Evolutionary conservation across 92 coral and sea anemone genomes (phyloP).

Genomic region (Zoanthus gigantus): DNA sequence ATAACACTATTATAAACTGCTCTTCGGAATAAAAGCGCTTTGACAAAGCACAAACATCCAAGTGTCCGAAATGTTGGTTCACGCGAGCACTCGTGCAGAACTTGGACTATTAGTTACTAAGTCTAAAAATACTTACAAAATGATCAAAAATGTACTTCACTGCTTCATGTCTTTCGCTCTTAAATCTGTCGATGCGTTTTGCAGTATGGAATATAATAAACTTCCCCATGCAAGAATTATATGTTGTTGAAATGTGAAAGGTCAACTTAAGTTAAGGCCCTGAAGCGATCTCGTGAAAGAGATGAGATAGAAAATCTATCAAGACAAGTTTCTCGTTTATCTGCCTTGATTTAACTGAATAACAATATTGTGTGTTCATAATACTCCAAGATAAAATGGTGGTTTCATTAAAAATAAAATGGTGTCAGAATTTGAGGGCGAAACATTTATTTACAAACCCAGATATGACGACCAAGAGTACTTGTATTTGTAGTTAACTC

Average conservation of each 20-base stretch:
- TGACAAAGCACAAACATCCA: slow-evolving; percentile 4
- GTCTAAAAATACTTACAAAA: not conserved
- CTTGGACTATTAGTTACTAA: not conserved
- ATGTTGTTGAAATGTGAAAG: slow-evolving; percentile 29
- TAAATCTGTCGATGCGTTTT: slow-evolving; percentile 25
- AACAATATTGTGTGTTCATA: not conserved
- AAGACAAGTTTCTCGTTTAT: not conserved
- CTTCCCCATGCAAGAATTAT: not conserved
- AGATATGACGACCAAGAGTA: not conserved
- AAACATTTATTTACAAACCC: no score
- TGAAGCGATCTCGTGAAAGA: not conserved
- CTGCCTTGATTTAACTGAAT: not conserved
- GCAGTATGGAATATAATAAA: not conserved
- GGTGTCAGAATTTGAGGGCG: no score
- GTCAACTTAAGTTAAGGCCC: not conserved
- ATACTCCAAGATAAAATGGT: no score
- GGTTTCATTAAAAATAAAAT: no score
- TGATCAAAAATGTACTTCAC: not conserved
- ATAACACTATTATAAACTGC: slow-evolving; percentile 21
- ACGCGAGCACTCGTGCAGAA: slow-evolving; percentile 16
- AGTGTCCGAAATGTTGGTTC: not conserved
- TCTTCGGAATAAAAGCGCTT: slow-evolving; percentile 10
- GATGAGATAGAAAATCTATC: not conserved
- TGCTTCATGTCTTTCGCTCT: not conserved
- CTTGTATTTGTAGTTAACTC: not conserved